Percentiles rank a stretch among this genome's conserved stretches.
Evolutionary conservation across 37 sponge, comb jelly and placozoan species (phyloP).

Genomic region (Eunapius fragilis): DNA sequence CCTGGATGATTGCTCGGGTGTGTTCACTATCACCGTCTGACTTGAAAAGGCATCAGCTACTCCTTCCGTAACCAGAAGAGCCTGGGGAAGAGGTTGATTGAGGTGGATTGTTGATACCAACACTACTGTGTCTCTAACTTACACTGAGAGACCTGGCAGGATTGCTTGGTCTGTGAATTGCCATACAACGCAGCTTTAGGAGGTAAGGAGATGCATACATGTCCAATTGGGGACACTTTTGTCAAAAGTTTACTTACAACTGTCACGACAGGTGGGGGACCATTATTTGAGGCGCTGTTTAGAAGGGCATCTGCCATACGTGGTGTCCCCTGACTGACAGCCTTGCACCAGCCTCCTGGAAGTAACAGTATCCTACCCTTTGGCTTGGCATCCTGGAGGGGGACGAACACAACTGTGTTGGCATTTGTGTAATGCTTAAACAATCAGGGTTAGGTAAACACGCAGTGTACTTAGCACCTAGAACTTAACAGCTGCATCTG

Average conservation of each 20-base stretch:
- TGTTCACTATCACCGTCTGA: slow-evolving; percentile 51
- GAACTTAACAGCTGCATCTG: too few species aligned
- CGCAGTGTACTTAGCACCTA: too few species aligned
- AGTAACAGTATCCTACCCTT: slow-evolving; percentile 52
- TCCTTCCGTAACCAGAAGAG: slow-evolving; percentile 44
- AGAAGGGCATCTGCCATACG: slow-evolving; percentile 52
- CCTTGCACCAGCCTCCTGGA: slow-evolving; percentile 46
- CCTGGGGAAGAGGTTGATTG: slow-evolving; percentile 7
- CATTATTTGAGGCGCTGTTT: not conserved
- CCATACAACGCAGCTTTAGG: slow-evolving; percentile 58
- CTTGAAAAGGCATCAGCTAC: slow-evolving; percentile 65
- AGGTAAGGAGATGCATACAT: not conserved
- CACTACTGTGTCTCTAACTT: not conserved
- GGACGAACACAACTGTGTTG: too few species aligned
- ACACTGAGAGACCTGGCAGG: slow-evolving; percentile 61
- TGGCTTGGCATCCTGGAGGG: slow-evolving; percentile 63
- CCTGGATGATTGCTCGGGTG: slow-evolving; percentile 50
- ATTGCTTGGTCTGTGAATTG: slow-evolving; percentile 69
- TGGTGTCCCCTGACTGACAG: slow-evolving; percentile 45
- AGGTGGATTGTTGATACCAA: too few species aligned
- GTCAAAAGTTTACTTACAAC: slow-evolving; percentile 59
- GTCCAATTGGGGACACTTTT: too few species aligned
- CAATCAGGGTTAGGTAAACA: too few species aligned
- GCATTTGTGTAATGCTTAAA: too few species aligned
- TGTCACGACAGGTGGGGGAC: slow-evolving; percentile 29